Evolutionary conservation across 2,113 vertebrate species (phyloP), one percentile per base, ranked within the genome.

Genomic region (Ophthalmolycus amberensis): DNA sequence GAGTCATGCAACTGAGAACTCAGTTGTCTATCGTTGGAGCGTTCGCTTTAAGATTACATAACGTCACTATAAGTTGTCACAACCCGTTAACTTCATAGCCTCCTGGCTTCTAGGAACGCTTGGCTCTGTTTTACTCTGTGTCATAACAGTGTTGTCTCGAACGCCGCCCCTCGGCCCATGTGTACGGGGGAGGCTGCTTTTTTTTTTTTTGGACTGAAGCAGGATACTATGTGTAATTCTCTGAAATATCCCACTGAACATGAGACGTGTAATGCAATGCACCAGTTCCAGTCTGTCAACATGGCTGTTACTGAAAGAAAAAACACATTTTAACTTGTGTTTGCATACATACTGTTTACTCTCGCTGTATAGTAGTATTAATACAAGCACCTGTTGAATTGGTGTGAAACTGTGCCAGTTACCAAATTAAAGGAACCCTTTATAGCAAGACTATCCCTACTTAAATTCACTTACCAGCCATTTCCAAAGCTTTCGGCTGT

Each of bases 1-100:
- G 32, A 77, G 63, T 83, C 77, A 46, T 81, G 84, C 84, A 81
- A 85, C 73, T 7, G 60, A 82, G 72, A 73, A 70, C 38, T 66
- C 6, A 1, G 63, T 54, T 40, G 71, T 83, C 73, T 42, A 10
- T 79, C 25, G 56, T 75, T 77, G 40, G 46, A 69, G 75, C 58
- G 14, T 87, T 89, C 76, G 42, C 76, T 85, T 82, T 82, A 82
- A 85, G 79, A 84, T 90, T 91, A 85, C 89, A 84, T 87, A 91
- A 90, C 68, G 76, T 83, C 85, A 90, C 83, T 90, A 80, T 81
- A 88, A 79, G 81, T 88, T 90, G 90, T 91, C 89, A 86, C 81
- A 83, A 73, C 40, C 79, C 63, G 46, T 92, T 88, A 89, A 86
- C 88, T 76, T 93, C 88, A 86, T 56, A 34, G 80, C 64, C 74